These are phyloP conservation scores for Brachyptera risi DNA, from an alignment of 2,888 invertebrate genomes.

Conservation along the genomic window DNA sequence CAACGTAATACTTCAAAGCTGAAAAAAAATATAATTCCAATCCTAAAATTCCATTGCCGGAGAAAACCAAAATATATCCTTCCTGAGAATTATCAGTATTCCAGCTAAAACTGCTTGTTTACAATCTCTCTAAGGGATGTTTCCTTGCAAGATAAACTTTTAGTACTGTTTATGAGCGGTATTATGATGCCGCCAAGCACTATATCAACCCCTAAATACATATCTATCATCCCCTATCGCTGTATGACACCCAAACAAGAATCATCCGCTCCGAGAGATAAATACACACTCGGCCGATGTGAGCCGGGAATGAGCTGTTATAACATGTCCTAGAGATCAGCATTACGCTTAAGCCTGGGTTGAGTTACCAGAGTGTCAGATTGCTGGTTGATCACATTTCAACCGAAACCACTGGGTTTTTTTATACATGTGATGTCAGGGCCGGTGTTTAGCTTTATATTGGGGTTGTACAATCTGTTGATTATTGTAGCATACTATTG, in stretches of 20 bases:
- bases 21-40: too few relatives aligned
- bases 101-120: too few relatives aligned
- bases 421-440: background rate
- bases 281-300: background rate
- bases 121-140: background rate
- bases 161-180: background rate
- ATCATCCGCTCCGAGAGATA: background rate
- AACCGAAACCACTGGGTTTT: slow-evolving; percentile 12
- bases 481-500: too few relatives aligned
- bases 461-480: too few relatives aligned
- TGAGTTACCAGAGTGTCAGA: background rate
- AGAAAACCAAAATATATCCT: too few relatives aligned
- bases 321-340: slow-evolving; percentile 9
- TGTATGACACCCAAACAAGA: background rate
- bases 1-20: too few relatives aligned
- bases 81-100: too few relatives aligned
- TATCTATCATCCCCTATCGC: background rate
- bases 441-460: slow-evolving; percentile 1
- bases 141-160: slow-evolving; percentile 7
- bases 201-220: too few relatives aligned
- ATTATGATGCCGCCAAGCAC: background rate
- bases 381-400: background rate
- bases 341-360: background rate
- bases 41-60: too few relatives aligned
- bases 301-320: background rate